Evolutionary conservation across 2,888 invertebrate genomes (phyloP).

Genomic region (Thecophora atra): DNA sequence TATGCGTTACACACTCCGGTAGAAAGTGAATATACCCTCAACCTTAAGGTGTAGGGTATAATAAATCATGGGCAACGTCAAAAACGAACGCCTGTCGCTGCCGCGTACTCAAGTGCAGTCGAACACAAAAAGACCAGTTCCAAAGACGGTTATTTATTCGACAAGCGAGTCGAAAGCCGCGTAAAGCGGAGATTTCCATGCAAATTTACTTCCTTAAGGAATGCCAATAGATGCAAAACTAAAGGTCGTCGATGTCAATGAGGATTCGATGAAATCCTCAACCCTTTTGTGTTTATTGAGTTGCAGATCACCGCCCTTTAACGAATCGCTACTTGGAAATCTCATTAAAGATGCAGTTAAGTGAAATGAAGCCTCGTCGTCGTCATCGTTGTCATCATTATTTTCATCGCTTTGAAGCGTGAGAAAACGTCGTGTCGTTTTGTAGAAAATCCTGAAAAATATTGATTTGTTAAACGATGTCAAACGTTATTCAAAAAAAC

Average conservation of each 20-base stretch:
- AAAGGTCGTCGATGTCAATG: neutral
- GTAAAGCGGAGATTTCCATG: slow-evolving; percentile 5
- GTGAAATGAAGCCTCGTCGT: neutral
- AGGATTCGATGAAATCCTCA: neutral
- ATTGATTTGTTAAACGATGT: slow-evolving; percentile 17
- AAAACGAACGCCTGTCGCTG: neutral
- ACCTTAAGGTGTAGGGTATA: too few relatives aligned
- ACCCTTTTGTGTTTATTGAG: neutral
- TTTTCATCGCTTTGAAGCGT: slow-evolving; percentile 7
- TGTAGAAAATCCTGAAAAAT: neutral
- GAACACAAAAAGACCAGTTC: neutral
- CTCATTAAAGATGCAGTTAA: too few relatives aligned
- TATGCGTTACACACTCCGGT: too few relatives aligned
- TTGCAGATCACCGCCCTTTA: too few relatives aligned
- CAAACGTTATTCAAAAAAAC: neutral
- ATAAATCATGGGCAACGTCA: neutral
- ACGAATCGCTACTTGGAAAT: too few relatives aligned
- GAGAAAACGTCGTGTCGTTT: slow-evolving; percentile 21
- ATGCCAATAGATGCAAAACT: slow-evolving; percentile 9
- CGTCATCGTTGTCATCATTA: neutral
- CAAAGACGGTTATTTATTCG: neutral
- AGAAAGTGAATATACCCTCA: too few relatives aligned
- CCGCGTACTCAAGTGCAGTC: slow-evolving; percentile 3
- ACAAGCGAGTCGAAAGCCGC: slow-evolving; percentile 4
- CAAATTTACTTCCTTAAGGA: slow-evolving; percentile 10